Base-by-base conservation (phyloP, 2,797 vertebrate species). In the Lacerta agilis region DNA sequence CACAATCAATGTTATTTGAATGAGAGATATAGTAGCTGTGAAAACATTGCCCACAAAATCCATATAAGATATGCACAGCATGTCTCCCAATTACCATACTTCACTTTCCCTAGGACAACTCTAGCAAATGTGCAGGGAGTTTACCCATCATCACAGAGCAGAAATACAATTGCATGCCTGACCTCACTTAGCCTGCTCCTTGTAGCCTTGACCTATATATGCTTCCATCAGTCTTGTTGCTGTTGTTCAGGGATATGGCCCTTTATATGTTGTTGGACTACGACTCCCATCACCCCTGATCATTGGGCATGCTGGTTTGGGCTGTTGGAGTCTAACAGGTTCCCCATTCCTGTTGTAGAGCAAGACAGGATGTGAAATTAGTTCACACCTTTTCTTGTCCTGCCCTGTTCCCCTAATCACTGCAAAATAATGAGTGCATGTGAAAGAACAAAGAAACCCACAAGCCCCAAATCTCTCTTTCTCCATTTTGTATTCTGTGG, bases 371-470 rank as follows among this genome's bases (percentile, higher is more conserved):
- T 67, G 66, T 29, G 27, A 29, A 67, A 67, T 67, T 67, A 67
- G 66, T 25, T 8, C 49, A 43, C 17, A 0, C 3, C 38, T 1
- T 0, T 33, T 23, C 49, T 55, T 55, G 45, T 38, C n/a, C 33
- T 0, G 45, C 10, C 45, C 45, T 49, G 45, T 49, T 0, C 6
- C 86, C 89, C 77, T 27, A 15, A 85, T 61, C 92, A 88, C 49
- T 61, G 58, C 15, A 20, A 20, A 61, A 20, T 17, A 61, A 20
- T 20, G 58, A 17, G 58, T 20, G 58, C 18, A 20, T 20, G 18
- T 61, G 58, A 61, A 20, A 61, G 58, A 49, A 13, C 45, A 49
- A 49, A 49, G 45, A 49, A 49, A 49, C 10, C 45, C 10, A 0
- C 10, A 49, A 49, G 45, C 49, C 49, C 49, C 49, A 55, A 55